phyloP scores from a whole-genome alignment of 2,888 invertebrate species.

The Sinotaia quadrata region DNA sequence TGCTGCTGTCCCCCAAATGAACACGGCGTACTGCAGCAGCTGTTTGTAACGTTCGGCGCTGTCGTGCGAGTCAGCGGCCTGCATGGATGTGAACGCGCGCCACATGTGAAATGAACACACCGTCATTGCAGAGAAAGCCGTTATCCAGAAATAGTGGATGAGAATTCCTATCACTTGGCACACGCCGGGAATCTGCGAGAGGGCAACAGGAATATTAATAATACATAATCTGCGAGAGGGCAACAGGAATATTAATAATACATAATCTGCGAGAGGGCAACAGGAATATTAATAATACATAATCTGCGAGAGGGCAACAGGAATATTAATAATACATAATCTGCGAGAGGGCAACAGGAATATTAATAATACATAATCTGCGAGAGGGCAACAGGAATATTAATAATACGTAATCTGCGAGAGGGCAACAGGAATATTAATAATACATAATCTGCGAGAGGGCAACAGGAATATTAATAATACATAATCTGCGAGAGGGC shows the following conservation, averaged over 20 bases:
- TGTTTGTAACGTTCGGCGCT: constrained; percentile 15
- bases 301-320: too few species aligned
- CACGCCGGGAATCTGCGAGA: constrained; percentile 16
- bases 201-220: not conserved
- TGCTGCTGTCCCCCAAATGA: constrained; percentile 36
- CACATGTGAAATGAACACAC: constrained; percentile 45
- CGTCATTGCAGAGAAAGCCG: constrained; percentile 41
- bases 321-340: too few species aligned
- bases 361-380: too few species aligned
- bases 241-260: not conserved
- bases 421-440: too few species aligned
- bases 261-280: not conserved
- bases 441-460: too few species aligned
- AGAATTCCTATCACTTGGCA: constrained; percentile 38
- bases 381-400: too few species aligned
- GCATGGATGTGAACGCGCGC: constrained; percentile 34
- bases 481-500: too few species aligned
- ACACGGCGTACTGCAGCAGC: constrained; percentile 36
- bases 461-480: too few species aligned
- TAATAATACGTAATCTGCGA: too few species aligned
- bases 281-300: too few species aligned
- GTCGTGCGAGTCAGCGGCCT: constrained; percentile 14
- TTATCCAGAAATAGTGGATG: constrained; percentile 43
- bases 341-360: too few species aligned
- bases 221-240: not conserved